Conservation (phyloP, 2,888 invertebrate species). For the Tipula lateralis region DNA sequence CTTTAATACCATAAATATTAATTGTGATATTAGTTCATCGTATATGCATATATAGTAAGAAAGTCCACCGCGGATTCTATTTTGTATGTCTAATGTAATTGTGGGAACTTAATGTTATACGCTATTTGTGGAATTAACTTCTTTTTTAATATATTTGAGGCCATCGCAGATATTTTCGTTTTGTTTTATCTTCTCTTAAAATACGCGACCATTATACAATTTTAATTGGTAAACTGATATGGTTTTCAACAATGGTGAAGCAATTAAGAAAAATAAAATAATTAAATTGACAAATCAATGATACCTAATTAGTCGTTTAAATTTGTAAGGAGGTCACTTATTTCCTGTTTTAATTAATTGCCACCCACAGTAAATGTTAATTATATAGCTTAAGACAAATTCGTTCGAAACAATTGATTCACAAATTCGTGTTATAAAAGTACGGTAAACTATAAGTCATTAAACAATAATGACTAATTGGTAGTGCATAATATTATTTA, state of each 20-base stretch:
- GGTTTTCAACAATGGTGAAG: neutral
- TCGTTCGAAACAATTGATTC: too few relatives aligned
- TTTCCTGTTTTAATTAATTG: neutral
- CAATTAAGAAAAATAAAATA: neutral
- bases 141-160: neutral
- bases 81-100: neutral
- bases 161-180: neutral
- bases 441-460: too few relatives aligned
- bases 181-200: neutral
- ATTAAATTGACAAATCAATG: neutral
- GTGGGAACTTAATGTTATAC: neutral
- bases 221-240: conserved; percentile 9
- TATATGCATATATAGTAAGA: neutral
- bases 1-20: conserved; percentile 9
- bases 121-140: neutral
- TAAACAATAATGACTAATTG: too few relatives aligned
- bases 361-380: too few relatives aligned
- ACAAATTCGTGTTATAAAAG: too few relatives aligned
- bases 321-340: neutral
- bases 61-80: neutral
- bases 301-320: neutral
- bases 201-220: neutral
- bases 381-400: too few relatives aligned
- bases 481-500: too few relatives aligned
- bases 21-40: conserved; percentile 19